These are phyloP conservation scores for Thryonomys swinderianus DNA, from an alignment of 2,113 vertebrate genomes.

Conservation along the genomic window DNA sequence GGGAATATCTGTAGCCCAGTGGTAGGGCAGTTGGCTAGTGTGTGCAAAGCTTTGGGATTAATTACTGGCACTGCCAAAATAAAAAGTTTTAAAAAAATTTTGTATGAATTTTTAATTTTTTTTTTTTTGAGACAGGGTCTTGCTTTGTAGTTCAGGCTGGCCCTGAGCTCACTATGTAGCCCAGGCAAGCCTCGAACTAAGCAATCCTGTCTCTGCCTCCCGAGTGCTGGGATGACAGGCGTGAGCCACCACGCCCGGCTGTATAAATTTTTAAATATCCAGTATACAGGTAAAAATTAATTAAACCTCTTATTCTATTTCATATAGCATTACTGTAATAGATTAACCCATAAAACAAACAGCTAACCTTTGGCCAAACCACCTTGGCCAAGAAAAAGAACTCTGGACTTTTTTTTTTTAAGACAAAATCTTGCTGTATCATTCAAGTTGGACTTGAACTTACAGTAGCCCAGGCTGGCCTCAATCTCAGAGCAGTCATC, in stretches of 20 bases:
- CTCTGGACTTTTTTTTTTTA: neutral
- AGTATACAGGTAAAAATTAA: neutral
- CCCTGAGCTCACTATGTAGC: no score
- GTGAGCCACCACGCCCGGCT: no score
- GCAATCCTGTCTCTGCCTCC: no score
- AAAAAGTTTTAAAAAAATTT: no score
- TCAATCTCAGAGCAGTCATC: neutral
- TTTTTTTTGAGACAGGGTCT: no score
- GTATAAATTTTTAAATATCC: conserved; percentile 1
- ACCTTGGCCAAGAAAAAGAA: neutral
- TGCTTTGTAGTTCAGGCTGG: no score
- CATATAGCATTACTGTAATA: neutral
- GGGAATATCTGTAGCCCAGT: neutral
- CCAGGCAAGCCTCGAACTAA: no score
- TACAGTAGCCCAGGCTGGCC: neutral
- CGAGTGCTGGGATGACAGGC: no score
- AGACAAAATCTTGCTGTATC: neutral
- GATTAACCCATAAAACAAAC: neutral
- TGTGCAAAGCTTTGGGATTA: neutral
- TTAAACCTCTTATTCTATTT: neutral
- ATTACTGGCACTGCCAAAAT: no score
- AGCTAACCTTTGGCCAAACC: conserved; percentile 22
- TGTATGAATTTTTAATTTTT: no score
- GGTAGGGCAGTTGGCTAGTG: neutral
- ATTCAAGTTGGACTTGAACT: neutral